These are phyloP conservation scores for Lacanobia wlatinum DNA, from an alignment of 2,888 invertebrate species.

Conservation along the genomic window DNA sequence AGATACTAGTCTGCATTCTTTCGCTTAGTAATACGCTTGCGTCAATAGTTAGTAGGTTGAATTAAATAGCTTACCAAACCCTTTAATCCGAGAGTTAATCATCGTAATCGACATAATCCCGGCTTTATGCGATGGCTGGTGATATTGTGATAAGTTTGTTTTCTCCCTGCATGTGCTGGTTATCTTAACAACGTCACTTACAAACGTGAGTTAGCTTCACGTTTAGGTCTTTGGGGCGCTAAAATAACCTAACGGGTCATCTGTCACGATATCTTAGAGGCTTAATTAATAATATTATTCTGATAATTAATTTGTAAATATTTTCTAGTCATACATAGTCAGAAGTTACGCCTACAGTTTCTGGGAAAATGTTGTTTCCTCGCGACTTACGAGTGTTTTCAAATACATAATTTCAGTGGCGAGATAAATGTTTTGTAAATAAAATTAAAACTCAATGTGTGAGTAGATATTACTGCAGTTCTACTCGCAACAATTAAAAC, in stretches of 20 bases:
- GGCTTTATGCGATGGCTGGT: conserved; percentile 2
- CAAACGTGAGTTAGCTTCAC: conserved; percentile 44
- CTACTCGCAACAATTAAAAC: too few species aligned
- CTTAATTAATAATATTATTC: conserved; percentile 39
- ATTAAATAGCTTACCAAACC: conserved; percentile 15
- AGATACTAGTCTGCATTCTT: background rate
- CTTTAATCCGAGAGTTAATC: conserved; percentile 40
- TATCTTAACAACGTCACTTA: conserved; percentile 46
- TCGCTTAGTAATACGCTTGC: background rate
- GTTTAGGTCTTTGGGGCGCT: conserved; percentile 4
- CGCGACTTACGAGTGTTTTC: background rate
- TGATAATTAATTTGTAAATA: background rate
- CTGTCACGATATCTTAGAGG: conserved; percentile 24
- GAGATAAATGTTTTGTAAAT: background rate
- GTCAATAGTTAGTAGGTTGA: background rate
- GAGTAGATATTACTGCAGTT: too few species aligned
- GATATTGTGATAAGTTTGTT: conserved; percentile 40
- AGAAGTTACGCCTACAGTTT: background rate
- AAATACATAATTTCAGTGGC: too few species aligned
- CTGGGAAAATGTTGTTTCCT: background rate
- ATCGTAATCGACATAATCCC: conserved; percentile 43
- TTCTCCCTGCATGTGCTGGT: conserved; percentile 12
- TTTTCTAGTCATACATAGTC: background rate
- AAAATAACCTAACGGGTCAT: conserved; percentile 36
- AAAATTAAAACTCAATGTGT: background rate